Evolutionary conservation across 1,140 invertebrate species (phyloP).

Genomic region (Druon quercuslanigerum): DNA sequence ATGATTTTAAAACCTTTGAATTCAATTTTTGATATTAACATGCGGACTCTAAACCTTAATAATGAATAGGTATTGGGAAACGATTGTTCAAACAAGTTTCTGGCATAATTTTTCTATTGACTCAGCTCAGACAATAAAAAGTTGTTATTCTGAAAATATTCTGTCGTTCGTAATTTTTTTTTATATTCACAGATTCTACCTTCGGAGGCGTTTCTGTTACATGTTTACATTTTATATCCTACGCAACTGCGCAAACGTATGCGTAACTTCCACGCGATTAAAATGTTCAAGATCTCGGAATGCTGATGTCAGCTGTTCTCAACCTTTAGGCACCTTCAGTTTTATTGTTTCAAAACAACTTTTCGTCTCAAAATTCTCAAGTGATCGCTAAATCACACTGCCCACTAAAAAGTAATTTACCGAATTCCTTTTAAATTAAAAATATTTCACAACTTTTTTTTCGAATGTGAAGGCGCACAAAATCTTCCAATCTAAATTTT

Average conservation of each 20-base stretch:
- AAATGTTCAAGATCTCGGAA: constrained; percentile 4
- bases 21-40: too few relatives aligned
- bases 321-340: neutral
- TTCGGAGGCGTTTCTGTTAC: neutral
- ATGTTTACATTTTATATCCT: constrained; percentile 1
- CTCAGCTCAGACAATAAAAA: too few relatives aligned
- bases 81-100: too few relatives aligned
- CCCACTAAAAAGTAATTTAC: too few relatives aligned
- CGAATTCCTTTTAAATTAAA: too few relatives aligned
- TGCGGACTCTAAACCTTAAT: too few relatives aligned
- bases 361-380: neutral
- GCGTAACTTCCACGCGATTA: neutral
- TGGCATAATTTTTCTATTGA: too few relatives aligned
- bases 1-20: too few relatives aligned
- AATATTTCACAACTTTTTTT: too few relatives aligned
- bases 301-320: neutral
- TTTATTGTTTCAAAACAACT: neutral
- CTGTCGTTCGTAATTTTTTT: neutral
- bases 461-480: too few relatives aligned
- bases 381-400: neutral
- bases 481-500: too few relatives aligned
- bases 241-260: constrained; percentile 6
- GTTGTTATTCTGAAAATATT: neutral
- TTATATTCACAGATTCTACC: neutral
- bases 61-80: too few relatives aligned